Base-by-base conservation (phyloP, 2,797 vertebrate genomes). In the Gymnoscopelus braueri region DNA sequence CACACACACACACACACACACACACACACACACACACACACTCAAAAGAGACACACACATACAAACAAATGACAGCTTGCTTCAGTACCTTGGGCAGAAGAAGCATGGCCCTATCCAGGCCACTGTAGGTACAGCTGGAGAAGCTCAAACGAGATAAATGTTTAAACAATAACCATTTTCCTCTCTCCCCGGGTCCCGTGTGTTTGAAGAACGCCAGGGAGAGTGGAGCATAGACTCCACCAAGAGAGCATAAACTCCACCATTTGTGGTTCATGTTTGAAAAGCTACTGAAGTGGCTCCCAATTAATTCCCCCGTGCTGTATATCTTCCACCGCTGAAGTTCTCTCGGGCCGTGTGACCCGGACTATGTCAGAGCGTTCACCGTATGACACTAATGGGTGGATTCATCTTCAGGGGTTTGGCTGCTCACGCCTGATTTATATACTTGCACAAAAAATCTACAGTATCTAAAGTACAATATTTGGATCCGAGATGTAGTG, bases 161-260 rank as follows among this genome's bases (percentile, higher is more conserved):
- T 88, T 91, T 90, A 90, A 90, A 91, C 86, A 91, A 87, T 80
- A 86, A 86, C 77, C 82, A 56, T 83, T 81, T 86, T 75, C 69
- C 65, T 58, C 65, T 58, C 71, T 84, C 80, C 76, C 77, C 57
- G 44, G 14, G 70, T 60, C 65, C 59, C 35, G 74, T 63, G 39
- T 44, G 77, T 86, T 87, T 87, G 82, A 84, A 59, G 80, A 83
- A 75, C 78, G 47, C 74, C 69, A 85, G 76, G 26, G 52, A 63
- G 74, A 66, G 60, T 67, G 62, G 76, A 58, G 75, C 69, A 82
- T 84, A 84, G 80, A 91, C 83, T 81, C 70, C 58, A 61, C 80
- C 73, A 74, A n/a, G n/a, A n/a, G 76, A 58, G 75, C 69, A 82
- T 84, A 84, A 81, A 91, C 83, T 81, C 70, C 58, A 61, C 80